phyloP scores from a whole-genome alignment of 2,888 invertebrate genomes.

The Eupithecia insigniata region DNA sequence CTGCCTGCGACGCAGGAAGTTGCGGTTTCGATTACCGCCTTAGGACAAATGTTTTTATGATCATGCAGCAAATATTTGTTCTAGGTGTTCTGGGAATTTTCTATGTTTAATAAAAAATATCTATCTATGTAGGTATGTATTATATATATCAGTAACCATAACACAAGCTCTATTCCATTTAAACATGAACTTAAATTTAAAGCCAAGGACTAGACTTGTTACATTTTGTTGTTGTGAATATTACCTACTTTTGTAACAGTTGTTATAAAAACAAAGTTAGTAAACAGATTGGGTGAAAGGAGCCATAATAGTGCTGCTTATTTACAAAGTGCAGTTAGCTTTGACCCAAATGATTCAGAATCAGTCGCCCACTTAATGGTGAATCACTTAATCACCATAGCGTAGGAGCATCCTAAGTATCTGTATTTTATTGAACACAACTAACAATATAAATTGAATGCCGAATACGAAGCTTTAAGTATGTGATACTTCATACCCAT shows the following conservation, averaged over 20 bases:
- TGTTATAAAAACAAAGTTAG: neutral
- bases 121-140: too few species aligned
- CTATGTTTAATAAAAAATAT: too few species aligned
- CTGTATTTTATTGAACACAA: neutral
- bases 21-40: too few species aligned
- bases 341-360: constrained; percentile 29
- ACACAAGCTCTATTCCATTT: too few species aligned
- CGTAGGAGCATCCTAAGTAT: constrained; percentile 7
- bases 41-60: too few species aligned
- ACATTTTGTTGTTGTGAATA: too few species aligned
- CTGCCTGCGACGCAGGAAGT: too few species aligned
- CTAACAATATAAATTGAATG: neutral
- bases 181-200: too few species aligned
- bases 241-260: neutral
- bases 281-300: neutral
- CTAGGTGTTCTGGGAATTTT: too few species aligned
- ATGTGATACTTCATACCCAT: neutral
- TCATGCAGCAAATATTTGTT: too few species aligned
- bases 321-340: constrained; percentile 23
- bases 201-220: too few species aligned
- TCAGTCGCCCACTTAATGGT: constrained; percentile 25
- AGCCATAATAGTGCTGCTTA: constrained; percentile 9
- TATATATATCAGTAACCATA: too few species aligned
- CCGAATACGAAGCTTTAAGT: neutral
- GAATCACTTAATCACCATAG: neutral